Evolutionary conservation across 2,113 vertebrate species (phyloP).

Genomic region (Choloepus hoffmanni): DNA sequence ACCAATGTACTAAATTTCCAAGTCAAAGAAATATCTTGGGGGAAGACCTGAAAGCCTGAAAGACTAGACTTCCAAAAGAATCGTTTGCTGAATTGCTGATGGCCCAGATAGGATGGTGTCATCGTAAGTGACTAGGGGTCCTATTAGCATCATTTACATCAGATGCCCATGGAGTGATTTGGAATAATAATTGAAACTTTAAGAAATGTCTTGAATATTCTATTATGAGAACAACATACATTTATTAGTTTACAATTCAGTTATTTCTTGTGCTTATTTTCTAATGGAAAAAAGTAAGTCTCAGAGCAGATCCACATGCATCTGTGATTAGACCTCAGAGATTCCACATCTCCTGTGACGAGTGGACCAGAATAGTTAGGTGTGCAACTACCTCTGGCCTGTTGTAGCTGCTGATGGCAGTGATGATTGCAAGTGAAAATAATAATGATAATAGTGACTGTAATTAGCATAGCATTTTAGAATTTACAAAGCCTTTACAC

Average conservation of each 20-base stretch:
- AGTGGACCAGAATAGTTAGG: background rate
- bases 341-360: background rate
- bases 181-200: background rate
- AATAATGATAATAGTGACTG: background rate
- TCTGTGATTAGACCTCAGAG: background rate
- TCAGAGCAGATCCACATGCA: background rate
- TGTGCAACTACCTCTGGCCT: background rate
- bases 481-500: background rate
- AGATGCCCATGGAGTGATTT: background rate
- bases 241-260: background rate
- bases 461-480: background rate
- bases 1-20: background rate
- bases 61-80: background rate
- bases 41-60: background rate
- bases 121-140: slow-evolving; percentile 32
- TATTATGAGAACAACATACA: background rate
- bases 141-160: slow-evolving; percentile 40
- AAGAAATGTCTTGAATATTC: background rate
- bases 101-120: background rate
- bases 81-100: background rate
- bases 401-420: background rate
- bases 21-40: slow-evolving; percentile 32
- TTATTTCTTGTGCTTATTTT: background rate
- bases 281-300: background rate
- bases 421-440: background rate